Base-by-base conservation (phyloP, 2,113 vertebrate genomes). In the Suncus etruscus region DNA sequence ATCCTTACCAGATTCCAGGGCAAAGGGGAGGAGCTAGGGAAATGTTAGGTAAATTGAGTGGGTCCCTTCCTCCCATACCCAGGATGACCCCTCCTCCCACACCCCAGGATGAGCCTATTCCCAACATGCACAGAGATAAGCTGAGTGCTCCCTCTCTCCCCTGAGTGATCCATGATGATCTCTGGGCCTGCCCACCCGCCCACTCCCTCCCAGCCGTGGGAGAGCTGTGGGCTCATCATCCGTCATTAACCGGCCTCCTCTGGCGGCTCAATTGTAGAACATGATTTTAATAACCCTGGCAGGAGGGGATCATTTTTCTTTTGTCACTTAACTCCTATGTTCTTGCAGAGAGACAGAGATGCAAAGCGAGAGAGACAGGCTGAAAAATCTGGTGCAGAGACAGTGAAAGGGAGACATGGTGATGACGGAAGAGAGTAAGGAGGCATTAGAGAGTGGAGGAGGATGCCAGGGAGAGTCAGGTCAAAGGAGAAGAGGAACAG, bases 271-370 rank as follows among this genome's bases (percentile, higher is more conserved):
- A 97, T 97, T 97, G 98, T 97, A 97, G 96, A 97, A 98, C 98
- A 98, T 95, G 97, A 98, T 98, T 98, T 98, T 98, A 98, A 98
- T 98, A 98, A 97, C 97, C 97, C 97, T 97, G 96, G 97, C 97
- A 97, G 97, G 97, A 97, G 95, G 97, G 96, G 96, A 97, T 96
- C 96, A 97, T 98, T 98, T 97, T 97, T 98, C 97, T 98, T 98
- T 97, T 98, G 97, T 98, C 97, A 97, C 96, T 98, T 98, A 98
- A 97, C 97, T 97, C 96, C 45, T 88, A 96, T 96, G 95, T 96
- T 91, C 96, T 97, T 94, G 91, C 90, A 94, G 94, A 94, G 91
- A 93, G 96, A 94, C 65, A 45, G 85, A 74, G 86, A 89, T 25
- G 66, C 1, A 24, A 91, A 94, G 95, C 87, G 86, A 58, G 69